These are phyloP conservation scores for Phycodurus eques DNA, from an alignment of 2,113 vertebrate species.

Conservation along the genomic window DNA sequence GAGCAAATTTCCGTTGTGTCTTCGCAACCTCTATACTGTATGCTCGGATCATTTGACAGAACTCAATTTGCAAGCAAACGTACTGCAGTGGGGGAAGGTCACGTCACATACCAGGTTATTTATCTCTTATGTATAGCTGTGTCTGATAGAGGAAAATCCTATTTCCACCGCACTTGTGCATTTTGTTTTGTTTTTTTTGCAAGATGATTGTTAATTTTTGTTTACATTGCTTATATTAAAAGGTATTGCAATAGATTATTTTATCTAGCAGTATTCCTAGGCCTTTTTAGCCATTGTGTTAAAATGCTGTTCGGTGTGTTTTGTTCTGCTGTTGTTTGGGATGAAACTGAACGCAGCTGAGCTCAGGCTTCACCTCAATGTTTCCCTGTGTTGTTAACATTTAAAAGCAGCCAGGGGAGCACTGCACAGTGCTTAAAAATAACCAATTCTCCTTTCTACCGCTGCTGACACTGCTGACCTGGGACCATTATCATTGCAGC, in stretches of 20 bases:
- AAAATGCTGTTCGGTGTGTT: conserved; percentile 31
- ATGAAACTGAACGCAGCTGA: conserved; percentile 39
- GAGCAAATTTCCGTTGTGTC: conserved; percentile 19
- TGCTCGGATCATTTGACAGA: conserved; percentile 36
- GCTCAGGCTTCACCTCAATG: conserved; percentile 47
- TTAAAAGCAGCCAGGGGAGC: conserved; percentile 63
- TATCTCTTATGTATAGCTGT: conserved; percentile 33
- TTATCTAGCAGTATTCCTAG: conserved; percentile 17
- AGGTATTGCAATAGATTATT: conserved; percentile 10
- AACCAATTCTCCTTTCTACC: conserved; percentile 61
- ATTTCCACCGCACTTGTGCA: background rate
- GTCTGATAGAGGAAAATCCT: conserved; percentile 29
- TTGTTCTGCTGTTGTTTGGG: conserved; percentile 10
- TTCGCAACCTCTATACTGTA: conserved; percentile 31
- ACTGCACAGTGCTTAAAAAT: conserved; percentile 56
- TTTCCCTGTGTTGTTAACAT: conserved; percentile 61
- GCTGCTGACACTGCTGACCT: conserved; percentile 62
- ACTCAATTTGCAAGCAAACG: conserved; percentile 63
- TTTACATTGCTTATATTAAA: conserved; percentile 5
- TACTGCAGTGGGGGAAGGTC: conserved; percentile 46
- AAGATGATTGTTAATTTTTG: conserved; percentile 7
- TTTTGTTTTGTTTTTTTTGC: background rate
- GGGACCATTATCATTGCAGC: conserved; percentile 59
- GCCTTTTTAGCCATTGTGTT: conserved; percentile 35
- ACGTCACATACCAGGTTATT: conserved; percentile 55